Base-by-base conservation (phyloP, 2,888 invertebrate genomes). In the Syritta pipiens region DNA sequence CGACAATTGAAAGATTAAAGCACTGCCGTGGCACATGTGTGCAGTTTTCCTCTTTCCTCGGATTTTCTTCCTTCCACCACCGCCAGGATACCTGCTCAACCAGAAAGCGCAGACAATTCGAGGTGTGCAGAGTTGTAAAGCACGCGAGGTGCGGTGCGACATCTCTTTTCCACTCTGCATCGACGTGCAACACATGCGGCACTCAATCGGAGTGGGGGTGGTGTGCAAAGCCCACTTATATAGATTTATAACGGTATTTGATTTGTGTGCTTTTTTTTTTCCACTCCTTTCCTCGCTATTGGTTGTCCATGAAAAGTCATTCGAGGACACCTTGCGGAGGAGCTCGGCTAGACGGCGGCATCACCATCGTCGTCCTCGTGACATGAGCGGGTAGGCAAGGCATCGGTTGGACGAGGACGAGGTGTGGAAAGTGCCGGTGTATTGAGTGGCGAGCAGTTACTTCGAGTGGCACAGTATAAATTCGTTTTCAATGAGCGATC, bases 101-200 rank as follows among this genome's bases (percentile, higher is more conserved):
- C 26, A 53, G 49, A 59, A 59, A 42, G 30, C 19, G 46, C 26
- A 17, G 49, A 19, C 10, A 32, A 44, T 59, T 48, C 35, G 51
- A 74, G 32, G n/a, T 6, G n/a, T 17, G n/a, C 35, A 35, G 10
- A 53, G 44, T 46, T 17, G 30, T 62, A 55, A 17, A 74, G 32
- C 14, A 49, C 65, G 44, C 49, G 42, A 49, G 28, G 9, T 26
- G 17, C 14, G 20, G 4, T 2, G 22, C 19, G 26, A 42, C 44
- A 19, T 26, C 12, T 3, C 0, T n/a, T n/a, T n/a, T n/a, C n/a
- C n/a, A n/a, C n/a, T n/a, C 26, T 37, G 40, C 40, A 30, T 7
- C 48, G 62, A 53, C 44, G 55, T 63, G 63, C 72, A 72, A 72
- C 72, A 72, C 57, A 72, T 63, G 72, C 35, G 40, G 30, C 14